Evolutionary conservation across 2,888 invertebrate species (phyloP).

Genomic region (Latheticus oryzae): DNA sequence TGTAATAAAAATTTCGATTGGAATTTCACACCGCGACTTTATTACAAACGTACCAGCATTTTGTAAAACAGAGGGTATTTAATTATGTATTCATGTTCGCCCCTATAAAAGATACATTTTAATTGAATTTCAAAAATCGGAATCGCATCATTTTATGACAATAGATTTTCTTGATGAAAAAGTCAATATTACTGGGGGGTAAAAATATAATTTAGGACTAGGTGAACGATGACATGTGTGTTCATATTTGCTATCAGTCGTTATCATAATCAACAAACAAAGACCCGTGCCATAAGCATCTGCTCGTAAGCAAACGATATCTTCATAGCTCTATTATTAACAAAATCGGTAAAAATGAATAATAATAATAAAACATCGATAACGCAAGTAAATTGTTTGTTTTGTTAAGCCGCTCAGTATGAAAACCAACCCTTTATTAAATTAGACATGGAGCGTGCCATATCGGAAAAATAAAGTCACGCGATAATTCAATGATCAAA

Average conservation of each 20-base stretch:
- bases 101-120: constrained; percentile 44
- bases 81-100: constrained; percentile 50
- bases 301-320: constrained; percentile 13
- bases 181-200: constrained; percentile 1
- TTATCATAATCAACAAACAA: constrained; percentile 40
- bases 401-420: constrained; percentile 14
- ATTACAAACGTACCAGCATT: constrained; percentile 43
- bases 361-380: constrained; percentile 6
- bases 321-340: constrained; percentile 17
- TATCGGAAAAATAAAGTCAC: constrained; percentile 22
- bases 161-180: constrained; percentile 9
- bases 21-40: constrained; percentile 25
- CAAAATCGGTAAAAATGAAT: constrained; percentile 1
- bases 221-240: constrained; percentile 36
- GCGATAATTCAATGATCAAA: constrained; percentile 21
- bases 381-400: constrained; percentile 1
- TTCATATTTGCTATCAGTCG: constrained; percentile 20
- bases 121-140: constrained; percentile 39
- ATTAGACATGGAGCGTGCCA: constrained; percentile 13
- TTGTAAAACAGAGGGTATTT: constrained; percentile 47
- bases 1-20: constrained; percentile 31
- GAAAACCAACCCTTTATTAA: constrained; percentile 22
- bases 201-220: constrained; percentile 37
- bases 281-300: constrained; percentile 33
- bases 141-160: constrained; percentile 9